Conservation (phyloP, 2,888 invertebrate species). For the Eretmocerus hayati region DNA sequence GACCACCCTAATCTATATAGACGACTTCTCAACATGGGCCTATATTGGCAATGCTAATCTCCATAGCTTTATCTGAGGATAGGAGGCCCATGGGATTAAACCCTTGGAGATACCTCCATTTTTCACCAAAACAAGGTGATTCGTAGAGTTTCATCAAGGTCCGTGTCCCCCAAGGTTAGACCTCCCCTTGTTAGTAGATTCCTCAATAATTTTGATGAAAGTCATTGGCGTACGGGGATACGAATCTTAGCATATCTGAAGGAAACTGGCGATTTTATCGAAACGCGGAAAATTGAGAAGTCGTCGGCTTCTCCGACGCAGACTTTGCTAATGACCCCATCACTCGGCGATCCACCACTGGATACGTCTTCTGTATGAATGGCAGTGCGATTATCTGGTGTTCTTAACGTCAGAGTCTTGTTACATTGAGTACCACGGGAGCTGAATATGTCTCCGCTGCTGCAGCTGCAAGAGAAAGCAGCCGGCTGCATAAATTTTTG, state of each 20-base stretch:
- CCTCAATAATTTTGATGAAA: not conserved
- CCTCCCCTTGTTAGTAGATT: not conserved
- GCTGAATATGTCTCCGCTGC: not conserved
- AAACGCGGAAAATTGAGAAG: not conserved
- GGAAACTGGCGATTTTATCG: conserved; percentile 11
- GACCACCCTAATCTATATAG: no score
- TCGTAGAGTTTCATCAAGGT: no score
- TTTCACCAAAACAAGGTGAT: no score
- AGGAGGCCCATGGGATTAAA: no score
- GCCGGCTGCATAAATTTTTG: not conserved
- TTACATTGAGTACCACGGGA: not conserved
- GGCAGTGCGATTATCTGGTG: not conserved
- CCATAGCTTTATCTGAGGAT: no score
- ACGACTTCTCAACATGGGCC: no score
- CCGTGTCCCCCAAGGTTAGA: no score
- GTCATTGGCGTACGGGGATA: conserved; percentile 18
- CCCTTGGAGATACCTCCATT: no score
- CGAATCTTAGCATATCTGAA: conserved; percentile 15
- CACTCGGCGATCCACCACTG: not conserved
- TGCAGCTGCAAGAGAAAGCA: not conserved
- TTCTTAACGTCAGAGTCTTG: not conserved
- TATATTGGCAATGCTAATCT: no score
- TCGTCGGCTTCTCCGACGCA: not conserved
- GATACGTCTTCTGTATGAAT: not conserved
- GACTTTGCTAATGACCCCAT: not conserved